Evolutionary conservation across 2,888 invertebrate species (phyloP), one percentile per base, ranked within the genome.

Genomic region (Buathra laborator): DNA sequence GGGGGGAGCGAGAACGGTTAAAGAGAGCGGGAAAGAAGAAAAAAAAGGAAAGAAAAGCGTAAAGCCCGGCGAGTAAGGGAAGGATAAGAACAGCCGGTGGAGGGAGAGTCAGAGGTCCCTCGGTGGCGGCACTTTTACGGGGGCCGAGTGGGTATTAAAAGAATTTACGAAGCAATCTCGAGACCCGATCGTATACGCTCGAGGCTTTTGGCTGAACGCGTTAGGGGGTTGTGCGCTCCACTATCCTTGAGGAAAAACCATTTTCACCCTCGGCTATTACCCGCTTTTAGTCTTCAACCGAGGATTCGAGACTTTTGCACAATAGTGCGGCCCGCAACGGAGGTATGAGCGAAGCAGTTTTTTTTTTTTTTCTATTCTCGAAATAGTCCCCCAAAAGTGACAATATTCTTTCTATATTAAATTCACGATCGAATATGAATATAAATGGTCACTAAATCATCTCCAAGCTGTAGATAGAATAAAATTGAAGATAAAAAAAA

Each of bases 131-230:
- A 84, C 86, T 86, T 87, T 78, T 79, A 86, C 83, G 81, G 85
- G 32, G 62, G 59, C 70, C 80, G 76, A 86, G 84, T 76, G 87
- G 86, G 85, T 86, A 89, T 90, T 90, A 88, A 89, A 90, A 91
- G 90, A 89, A 91, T 90, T 91, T 91, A 87, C 89, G 88, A 89
- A 90, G 87, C 89, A 88, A 90, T 91, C 87, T 86, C 86, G 86
- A 85, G 85, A 81, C 84, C 82, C 78, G 81, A 86, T 88, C 86
- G 86, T 84, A 76, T 77, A 53, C 59, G 66, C 76, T 51, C 66
- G 51, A 43, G 76, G 66, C 16, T 76, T 76, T 76, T 51, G 12
- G 76, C 37, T 53, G 51, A 64, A 32, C 64, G 75, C 64, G 14
- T 37, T 10, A 64, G 48, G 64, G 16, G 9, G 19, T 64, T 44